These are phyloP conservation scores for Archilochus colubris DNA, from an alignment of 2,113 vertebrate genomes.

Conservation along the genomic window DNA sequence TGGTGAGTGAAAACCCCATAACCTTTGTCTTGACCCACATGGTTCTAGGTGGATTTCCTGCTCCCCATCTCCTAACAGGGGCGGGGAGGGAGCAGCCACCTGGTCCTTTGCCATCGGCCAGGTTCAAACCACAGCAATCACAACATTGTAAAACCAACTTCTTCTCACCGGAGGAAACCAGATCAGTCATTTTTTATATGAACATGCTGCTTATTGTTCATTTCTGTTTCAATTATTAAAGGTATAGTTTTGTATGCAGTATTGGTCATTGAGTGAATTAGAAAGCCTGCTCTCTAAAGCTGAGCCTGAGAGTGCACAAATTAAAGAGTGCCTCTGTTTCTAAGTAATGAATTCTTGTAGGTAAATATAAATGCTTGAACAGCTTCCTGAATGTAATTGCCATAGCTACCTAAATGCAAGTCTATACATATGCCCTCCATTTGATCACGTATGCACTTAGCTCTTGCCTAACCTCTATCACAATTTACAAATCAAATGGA, in stretches of 20 bases:
- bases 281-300: background rate
- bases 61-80: no score
- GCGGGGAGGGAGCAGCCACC: no score
- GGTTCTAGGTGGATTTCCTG: no score
- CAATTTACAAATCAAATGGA: background rate
- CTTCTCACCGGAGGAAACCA: background rate
- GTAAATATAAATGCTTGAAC: conserved; percentile 1
- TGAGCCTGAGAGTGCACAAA: background rate
- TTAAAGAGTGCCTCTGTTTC: background rate
- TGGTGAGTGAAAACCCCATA: no score
- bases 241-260: background rate
- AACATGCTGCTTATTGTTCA: background rate
- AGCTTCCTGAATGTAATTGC: background rate
- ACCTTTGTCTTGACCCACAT: no score
- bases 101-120: no score
- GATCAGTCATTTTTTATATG: accelerated
- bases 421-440: background rate
- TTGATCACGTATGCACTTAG: background rate
- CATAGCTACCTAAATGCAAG: background rate
- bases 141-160: background rate
- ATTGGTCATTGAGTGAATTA: background rate
- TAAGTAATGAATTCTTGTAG: background rate
- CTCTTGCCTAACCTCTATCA: background rate
- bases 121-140: background rate
- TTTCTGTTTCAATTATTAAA: background rate